These are phyloP conservation scores for Fistularia commersonii DNA, from an alignment of 2,797 vertebrate genomes.

Conservation along the genomic window DNA sequence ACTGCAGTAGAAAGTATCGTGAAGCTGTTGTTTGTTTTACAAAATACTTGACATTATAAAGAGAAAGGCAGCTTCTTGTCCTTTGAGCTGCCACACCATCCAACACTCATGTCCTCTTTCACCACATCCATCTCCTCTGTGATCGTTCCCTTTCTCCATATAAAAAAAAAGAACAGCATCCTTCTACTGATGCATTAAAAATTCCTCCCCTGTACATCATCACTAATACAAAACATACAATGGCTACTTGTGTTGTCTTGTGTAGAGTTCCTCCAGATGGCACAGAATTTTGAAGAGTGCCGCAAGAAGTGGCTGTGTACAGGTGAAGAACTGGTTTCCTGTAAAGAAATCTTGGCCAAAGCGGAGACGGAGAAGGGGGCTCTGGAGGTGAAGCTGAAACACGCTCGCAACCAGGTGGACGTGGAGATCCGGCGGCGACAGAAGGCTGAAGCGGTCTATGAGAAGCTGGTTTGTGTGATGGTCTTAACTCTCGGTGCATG, in stretches of 20 bases:
- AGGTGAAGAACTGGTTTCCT: constrained; percentile 79
- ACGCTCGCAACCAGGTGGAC: constrained; percentile 93
- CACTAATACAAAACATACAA: background rate
- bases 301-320: constrained; percentile 80
- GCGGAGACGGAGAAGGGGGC: constrained; percentile 83
- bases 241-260: constrained; percentile 3
- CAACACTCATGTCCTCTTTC: too few species aligned
- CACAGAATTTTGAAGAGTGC: constrained; percentile 84
- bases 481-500: too few species aligned
- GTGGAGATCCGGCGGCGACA: constrained; percentile 91
- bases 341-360: constrained; percentile 85
- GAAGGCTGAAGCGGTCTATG: constrained; percentile 85
- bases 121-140: too few species aligned
- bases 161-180: background rate
- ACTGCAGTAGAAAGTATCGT: too few species aligned
- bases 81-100: too few species aligned
- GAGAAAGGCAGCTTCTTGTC: too few species aligned
- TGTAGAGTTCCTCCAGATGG: constrained; percentile 88
- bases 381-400: constrained; percentile 90
- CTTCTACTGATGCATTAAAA: too few species aligned
- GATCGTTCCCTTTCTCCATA: too few species aligned
- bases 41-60: too few species aligned
- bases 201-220: too few species aligned
- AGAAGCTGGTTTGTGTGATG: constrained; percentile 80
- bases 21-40: too few species aligned